These are phyloP conservation scores for Aphrophora alni DNA, from an alignment of 2,888 invertebrate species.

Conservation along the genomic window DNA sequence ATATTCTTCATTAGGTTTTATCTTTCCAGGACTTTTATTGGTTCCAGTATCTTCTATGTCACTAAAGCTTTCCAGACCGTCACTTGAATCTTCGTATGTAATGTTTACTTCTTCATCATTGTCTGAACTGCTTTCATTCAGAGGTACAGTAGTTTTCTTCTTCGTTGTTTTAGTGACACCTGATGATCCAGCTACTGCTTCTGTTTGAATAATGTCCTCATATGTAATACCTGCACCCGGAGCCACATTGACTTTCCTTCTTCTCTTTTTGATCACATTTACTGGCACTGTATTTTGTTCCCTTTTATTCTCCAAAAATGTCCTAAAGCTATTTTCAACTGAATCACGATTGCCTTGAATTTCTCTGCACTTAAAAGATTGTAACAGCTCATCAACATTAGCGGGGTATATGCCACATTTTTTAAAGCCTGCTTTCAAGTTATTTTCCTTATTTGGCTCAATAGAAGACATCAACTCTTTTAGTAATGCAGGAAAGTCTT, in stretches of 20 bases:
- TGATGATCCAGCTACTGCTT: background rate
- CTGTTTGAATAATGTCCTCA: background rate
- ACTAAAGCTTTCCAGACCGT: background rate
- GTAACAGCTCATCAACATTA: background rate
- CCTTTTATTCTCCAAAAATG: background rate
- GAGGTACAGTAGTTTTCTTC: background rate
- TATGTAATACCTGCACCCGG: background rate
- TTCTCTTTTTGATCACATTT: background rate
- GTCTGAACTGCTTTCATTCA: background rate
- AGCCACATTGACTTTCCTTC: background rate
- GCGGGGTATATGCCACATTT: background rate
- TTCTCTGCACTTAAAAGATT: background rate
- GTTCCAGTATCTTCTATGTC: background rate
- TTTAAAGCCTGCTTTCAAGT: background rate
- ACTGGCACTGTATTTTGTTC: background rate
- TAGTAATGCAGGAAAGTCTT: background rate
- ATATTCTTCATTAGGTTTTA: background rate
- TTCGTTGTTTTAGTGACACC: background rate
- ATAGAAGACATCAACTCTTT: background rate
- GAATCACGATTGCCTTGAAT: background rate
- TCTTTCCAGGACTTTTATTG: background rate
- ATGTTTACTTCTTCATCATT: background rate
- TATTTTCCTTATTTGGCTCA: background rate
- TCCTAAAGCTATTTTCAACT: background rate
- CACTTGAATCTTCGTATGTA: background rate